Evolutionary conservation across 2,113 vertebrate genomes (phyloP), one percentile per base, ranked within the genome.

Genomic region (Emberiza fucata): DNA sequence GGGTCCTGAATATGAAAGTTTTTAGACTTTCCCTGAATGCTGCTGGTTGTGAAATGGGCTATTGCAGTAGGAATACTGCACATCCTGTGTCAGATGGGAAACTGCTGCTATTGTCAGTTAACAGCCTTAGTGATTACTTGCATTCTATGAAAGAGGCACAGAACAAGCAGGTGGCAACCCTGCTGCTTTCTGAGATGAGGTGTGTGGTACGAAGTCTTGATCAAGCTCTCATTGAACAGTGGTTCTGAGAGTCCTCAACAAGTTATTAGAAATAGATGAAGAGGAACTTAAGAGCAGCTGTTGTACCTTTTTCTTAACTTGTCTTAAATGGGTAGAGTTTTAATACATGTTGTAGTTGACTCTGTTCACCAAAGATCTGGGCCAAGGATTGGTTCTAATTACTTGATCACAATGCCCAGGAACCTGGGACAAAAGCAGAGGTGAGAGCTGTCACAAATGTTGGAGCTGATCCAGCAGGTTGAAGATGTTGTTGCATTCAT

Each of bases 181-280:
- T 77, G 5, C 57, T 81, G 54, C 60, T 86, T 76, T 64, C 31
- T 47, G 37, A 54, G 39, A 14, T 63, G 47, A 66, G 31, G 12
- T 2, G 2, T 1, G 1, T 3, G 8, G 11, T 37, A 40, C 5
- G 3, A 59, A 47, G 14, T 44, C 15, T 18, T 59, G 24, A 18
- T 6, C 23, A n/a, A 51, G 35, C 15, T 66, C 17, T 75, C 54
- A 48, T 68, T 80, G 11, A 77, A 37, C 27, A 31, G 8, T 24
- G 35, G 21, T 72, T 77, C 23, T 44, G 45, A 57, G 59, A 33
- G 28, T 33, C 31, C 10, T 60, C 6, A 12, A 14, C 35, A 51
- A 51, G 44, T 6, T 51, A 37, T 35, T 65, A 56, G 53, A 63
- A 92, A 59, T 17, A 54, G 37, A 47, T 82, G 33, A 81, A 59